Percentiles rank a stretch among this genome's conserved stretches.
Conservation (phyloP, 2,113 vertebrate species). For the Rattus norvegicus region DNA sequence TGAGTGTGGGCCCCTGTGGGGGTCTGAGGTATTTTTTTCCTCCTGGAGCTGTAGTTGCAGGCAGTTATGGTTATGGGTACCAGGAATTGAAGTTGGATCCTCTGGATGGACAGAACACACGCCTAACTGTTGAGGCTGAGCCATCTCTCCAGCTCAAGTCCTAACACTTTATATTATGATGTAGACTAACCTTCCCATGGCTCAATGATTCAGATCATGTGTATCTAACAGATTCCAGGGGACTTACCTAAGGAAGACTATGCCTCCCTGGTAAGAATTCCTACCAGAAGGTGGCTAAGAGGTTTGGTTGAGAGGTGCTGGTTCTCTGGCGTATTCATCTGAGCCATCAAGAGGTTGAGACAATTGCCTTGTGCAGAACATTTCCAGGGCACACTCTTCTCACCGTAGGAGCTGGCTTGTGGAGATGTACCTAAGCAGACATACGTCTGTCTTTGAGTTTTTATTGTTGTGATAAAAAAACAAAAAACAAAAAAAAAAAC, state of each 20-base stretch:
- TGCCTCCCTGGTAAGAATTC: background rate
- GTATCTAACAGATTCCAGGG: slow-evolving; percentile 56
- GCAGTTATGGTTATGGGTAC: background rate
- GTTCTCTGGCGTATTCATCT: background rate
- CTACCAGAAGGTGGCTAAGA: background rate
- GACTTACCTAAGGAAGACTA: background rate
- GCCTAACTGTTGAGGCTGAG: background rate
- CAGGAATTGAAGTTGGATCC: background rate
- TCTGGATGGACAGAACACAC: background rate
- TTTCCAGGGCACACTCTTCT: background rate
- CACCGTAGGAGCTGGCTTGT: background rate
- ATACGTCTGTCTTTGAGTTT: background rate
- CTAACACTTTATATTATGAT: slow-evolving; percentile 71
- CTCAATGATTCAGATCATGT: slow-evolving; percentile 60
- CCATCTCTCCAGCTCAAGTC: background rate
- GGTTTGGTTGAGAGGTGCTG: background rate
- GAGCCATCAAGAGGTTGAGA: background rate
- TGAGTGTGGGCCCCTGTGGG: background rate
- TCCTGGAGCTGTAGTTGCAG: background rate
- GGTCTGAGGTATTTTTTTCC: background rate
- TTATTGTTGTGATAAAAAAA: background rate
- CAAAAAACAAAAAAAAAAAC: background rate
- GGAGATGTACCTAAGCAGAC: background rate
- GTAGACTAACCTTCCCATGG: slow-evolving; percentile 59
- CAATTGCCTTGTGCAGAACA: background rate